Base-by-base conservation (phyloP, 2,888 invertebrate genomes). In the Ornithoptera priamus region DNA sequence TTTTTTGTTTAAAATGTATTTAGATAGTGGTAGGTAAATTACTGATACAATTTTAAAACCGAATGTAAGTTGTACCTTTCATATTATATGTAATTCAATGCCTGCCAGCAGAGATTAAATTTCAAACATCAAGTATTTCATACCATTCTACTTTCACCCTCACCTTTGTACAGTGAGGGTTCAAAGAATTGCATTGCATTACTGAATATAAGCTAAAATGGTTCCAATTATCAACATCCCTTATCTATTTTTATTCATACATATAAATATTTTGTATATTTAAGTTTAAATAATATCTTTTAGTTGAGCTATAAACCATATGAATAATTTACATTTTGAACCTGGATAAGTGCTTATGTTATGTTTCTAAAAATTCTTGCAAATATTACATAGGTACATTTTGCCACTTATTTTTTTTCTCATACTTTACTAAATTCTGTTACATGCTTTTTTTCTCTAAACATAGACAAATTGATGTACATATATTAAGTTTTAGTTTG, bases 211-310 rank as follows among this genome's bases (percentile, higher is more conserved):
- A 76, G 77, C 72, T 80, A 81, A 90, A 89, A 88, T 83, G 77
- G 89, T 90, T 88, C 80, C 77, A 69, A 82, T 81, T 78, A 79
- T 80, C 76, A 85, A 85, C 88, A 75, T 89, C 85, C 88, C 15
- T 46, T 15, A 46, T 15, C 4, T 15, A 46, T 15, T 15, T 15
- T 15, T 46, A 10, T 46, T 46, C 15, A 46, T 15, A 46, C 15
- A 12, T 46, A 15, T 3, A 4, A 46, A 46, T 15, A 15, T 46
- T 15, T 17, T 15, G 7, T 46, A 46, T 46, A 15, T 15, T 15
- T 17, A 46, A 15, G 12, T 46, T 46, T 12, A 46, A 46, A 2
- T 4, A 46, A 46, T 46, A 46, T 12, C 15, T 12, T 3, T 12
- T 15, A 15, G 12, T 46, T 46, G 15, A 12, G 15, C 2, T 15